Base-by-base conservation (phyloP, 92 coral and sea anemone species). In the Paragorgia papillata region DNA sequence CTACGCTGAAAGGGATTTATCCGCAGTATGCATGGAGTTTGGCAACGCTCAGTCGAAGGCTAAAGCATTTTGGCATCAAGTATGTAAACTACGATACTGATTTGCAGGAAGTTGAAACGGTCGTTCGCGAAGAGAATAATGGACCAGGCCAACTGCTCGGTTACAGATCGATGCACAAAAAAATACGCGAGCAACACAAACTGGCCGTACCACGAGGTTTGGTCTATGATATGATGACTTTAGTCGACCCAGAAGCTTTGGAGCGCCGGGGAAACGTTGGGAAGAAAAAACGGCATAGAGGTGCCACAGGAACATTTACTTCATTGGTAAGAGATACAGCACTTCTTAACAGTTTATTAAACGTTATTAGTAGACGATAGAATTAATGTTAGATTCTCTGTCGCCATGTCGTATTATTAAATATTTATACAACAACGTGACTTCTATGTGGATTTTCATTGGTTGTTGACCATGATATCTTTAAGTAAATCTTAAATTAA, bases 11-110 rank as follows among this genome's bases (percentile, higher is more conserved):
- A 0, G 82, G 22, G 82, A 78, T n/a, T 33, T 61, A 78, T 65
- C 82, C 82, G 18, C 82, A 78, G 50, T 63, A 63, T 65, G 55
- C 82, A 43, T 43, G 82, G 82, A 78, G 82, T 32, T 54, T 63
- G 32, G 46, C 37, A 48, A 78, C 63, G 33, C 65, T 78, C 51
- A 64, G 82, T 50, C 32, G 82, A 32, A 17, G 82, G 49, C 25
- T 64, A 34, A 41, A 41, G 34, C 62, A 43, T 33, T 78, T 62
- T 43, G 53, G 44, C 29, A 30, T 63, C 7, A 58, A 60, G 29
- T 75, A 75, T 75, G 55, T 75, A 29, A 55, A 75, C 39, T 75
- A 75, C 25, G 57, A 61, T 22, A 75, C 31, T 25, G 57, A 58
- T 75, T 37, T 37, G 12, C 43, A 37, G 43, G 43, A 37, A 37